Percentiles rank a stretch among this genome's conserved stretches.
phyloP scores from a whole-genome alignment of 2,888 invertebrate genomes.

The Xylophagus ater region DNA sequence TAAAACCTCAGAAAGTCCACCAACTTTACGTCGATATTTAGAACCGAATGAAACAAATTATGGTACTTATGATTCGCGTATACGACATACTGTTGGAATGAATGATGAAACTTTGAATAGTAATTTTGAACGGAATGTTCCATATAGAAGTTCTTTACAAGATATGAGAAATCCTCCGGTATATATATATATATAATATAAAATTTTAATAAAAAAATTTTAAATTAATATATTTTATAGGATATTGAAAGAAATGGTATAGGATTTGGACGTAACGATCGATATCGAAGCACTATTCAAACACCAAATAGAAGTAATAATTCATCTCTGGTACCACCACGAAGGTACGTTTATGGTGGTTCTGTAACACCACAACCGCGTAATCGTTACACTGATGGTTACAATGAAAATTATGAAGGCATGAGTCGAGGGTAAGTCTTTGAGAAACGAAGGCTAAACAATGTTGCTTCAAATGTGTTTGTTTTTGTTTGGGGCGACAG shows the following conservation, averaged over 20 bases:
- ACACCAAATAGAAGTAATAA: conserved; percentile 18
- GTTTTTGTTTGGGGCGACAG: too few species aligned
- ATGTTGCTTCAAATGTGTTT: too few species aligned
- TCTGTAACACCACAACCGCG: conserved; percentile 47
- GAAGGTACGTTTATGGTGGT: conserved; percentile 46
- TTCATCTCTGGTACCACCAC: conserved; percentile 17
- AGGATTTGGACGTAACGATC: conserved; percentile 26
- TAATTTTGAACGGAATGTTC: conserved; percentile 26
- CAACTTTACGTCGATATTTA: conserved; percentile 25
- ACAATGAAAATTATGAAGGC: conserved; percentile 32
- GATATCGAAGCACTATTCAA: conserved; percentile 32
- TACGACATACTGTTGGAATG: conserved; percentile 23
- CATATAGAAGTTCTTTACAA: conserved; percentile 32
- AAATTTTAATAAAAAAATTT: neutral
- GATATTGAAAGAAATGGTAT: conserved; percentile 11
- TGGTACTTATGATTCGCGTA: conserved; percentile 24
- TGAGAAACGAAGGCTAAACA: too few species aligned
- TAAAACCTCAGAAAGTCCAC: conserved; percentile 39
- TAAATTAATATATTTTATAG: conserved; percentile 1
- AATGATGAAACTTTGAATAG: conserved; percentile 17
- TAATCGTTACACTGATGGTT: conserved; percentile 38
- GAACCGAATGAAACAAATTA: conserved; percentile 21
- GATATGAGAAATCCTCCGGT: conserved; percentile 28
- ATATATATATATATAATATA: conserved; percentile 7
- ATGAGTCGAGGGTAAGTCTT: conserved; percentile 40